Conservation (phyloP, 2,113 vertebrate species). For the Speoplatyrhinus poulsoni region DNA sequence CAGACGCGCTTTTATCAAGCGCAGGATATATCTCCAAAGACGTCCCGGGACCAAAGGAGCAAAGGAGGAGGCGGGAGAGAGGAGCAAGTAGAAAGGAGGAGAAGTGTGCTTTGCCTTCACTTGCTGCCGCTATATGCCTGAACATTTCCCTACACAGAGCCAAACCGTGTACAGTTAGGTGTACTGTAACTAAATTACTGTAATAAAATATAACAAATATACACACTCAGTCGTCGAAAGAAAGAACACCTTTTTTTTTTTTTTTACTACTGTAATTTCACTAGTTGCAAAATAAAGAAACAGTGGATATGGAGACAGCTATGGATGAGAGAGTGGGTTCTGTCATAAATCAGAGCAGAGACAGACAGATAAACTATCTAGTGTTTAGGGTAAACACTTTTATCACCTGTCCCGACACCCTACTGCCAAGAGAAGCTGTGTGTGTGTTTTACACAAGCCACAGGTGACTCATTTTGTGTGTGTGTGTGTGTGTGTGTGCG, state of each 20-base stretch:
- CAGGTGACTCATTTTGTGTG: constrained; percentile 36
- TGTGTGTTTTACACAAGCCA: constrained; percentile 57
- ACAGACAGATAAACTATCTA: constrained; percentile 10
- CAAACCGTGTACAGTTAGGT: too few species aligned
- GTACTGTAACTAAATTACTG: too few species aligned
- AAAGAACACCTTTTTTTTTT: too few species aligned
- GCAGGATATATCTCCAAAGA: constrained; percentile 26
- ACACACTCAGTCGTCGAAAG: neutral
- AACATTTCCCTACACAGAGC: too few species aligned
- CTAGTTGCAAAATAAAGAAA: too few species aligned
- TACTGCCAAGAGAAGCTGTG: constrained; percentile 58
- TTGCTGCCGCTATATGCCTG: too few species aligned
- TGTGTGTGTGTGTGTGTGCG: constrained; percentile 8
- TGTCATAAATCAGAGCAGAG: constrained; percentile 31
- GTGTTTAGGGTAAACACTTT: constrained; percentile 62
- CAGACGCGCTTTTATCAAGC: constrained; percentile 46
- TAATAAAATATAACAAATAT: too few species aligned
- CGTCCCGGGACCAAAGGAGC: constrained; percentile 6
- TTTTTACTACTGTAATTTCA: too few species aligned
- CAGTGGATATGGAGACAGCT: neutral
- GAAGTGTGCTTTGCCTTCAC: neutral
- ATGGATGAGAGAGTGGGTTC: neutral
- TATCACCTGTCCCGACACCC: constrained; percentile 54
- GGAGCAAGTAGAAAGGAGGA: neutral
- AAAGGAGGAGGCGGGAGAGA: constrained; percentile 2